Percentiles rank a stretch among this genome's conserved stretches.
phyloP scores from a whole-genome alignment of 37 sponge, comb jelly and placozoan species.

The Cliona cf. orientalis region DNA sequence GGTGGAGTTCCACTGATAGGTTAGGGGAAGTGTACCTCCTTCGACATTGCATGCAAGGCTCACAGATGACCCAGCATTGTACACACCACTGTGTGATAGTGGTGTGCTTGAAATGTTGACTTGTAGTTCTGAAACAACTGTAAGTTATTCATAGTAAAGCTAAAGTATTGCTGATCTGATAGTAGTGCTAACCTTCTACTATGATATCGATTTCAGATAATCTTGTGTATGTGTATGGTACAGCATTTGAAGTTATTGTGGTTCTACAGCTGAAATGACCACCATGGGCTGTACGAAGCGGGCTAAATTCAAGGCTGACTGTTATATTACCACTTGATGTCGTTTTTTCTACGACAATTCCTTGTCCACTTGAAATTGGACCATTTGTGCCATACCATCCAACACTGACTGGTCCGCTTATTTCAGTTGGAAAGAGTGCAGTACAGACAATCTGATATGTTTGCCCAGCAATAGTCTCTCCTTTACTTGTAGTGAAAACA shows the following conservation, averaged over 20 bases:
- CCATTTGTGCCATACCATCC: conserved; percentile 4
- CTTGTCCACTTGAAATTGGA: neutral
- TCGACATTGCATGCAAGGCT: conserved; percentile 1
- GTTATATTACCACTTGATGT: neutral
- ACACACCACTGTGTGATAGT: neutral
- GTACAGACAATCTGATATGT: neutral
- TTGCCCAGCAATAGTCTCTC: neutral
- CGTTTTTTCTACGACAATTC: neutral
- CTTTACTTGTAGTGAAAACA: conserved; percentile 3
- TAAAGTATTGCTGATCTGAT: too few species aligned
- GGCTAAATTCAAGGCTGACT: neutral
- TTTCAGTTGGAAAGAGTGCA: neutral
- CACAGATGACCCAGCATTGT: conserved; percentile 2
- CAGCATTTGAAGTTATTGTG: neutral
- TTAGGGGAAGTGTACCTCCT: conserved; percentile 2
- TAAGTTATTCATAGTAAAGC: neutral
- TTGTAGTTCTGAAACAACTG: neutral
- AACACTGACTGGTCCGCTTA: neutral
- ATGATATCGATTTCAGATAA: neutral
- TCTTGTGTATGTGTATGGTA: neutral
- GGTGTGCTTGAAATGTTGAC: conserved; percentile 5
- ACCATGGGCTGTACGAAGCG: conserved; percentile 1
- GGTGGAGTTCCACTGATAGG: conserved; percentile 6
- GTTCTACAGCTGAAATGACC: conserved; percentile 3
- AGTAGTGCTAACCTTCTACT: neutral